These are phyloP conservation scores for Tetraodon nigroviridis DNA, from an alignment of 2,113 vertebrate species.

Conservation along the genomic window DNA sequence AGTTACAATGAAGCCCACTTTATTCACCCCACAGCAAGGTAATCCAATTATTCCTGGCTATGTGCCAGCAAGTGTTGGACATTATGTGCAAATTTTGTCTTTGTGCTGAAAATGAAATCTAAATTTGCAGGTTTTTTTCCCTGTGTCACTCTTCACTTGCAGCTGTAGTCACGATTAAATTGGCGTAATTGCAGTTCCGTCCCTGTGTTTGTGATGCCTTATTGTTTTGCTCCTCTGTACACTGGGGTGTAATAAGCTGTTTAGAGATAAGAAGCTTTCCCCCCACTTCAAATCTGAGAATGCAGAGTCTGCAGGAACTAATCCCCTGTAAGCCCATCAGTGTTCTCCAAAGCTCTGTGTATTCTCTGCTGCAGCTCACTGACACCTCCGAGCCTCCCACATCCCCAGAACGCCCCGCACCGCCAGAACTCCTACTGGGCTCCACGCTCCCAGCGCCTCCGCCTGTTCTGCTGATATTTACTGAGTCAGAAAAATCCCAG, in stretches of 20 bases:
- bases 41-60: constrained; percentile 41
- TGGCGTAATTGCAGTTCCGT: constrained; percentile 38
- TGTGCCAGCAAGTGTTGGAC: not conserved
- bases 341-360: constrained; percentile 64
- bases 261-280: constrained; percentile 78
- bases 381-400: constrained; percentile 59
- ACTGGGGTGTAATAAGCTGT: constrained; percentile 73
- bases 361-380: constrained; percentile 56
- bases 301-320: constrained; percentile 79
- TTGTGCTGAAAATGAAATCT: constrained; percentile 1
- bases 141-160: constrained; percentile 1
- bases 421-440: constrained; percentile 51
- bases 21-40: constrained; percentile 38
- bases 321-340: constrained; percentile 76
- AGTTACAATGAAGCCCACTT: constrained; percentile 34
- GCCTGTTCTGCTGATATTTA: constrained; percentile 43
- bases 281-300: constrained; percentile 76
- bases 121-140: not conserved
- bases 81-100: not conserved
- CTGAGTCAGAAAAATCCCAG: constrained; percentile 36
- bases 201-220: constrained; percentile 60
- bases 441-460: constrained; percentile 45
- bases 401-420: constrained; percentile 33
- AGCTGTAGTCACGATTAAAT: constrained; percentile 38
- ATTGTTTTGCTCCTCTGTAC: constrained; percentile 72